These are phyloP conservation scores for Chromis chromis DNA, from an alignment of 2,797 vertebrate species.

Conservation along the genomic window DNA sequence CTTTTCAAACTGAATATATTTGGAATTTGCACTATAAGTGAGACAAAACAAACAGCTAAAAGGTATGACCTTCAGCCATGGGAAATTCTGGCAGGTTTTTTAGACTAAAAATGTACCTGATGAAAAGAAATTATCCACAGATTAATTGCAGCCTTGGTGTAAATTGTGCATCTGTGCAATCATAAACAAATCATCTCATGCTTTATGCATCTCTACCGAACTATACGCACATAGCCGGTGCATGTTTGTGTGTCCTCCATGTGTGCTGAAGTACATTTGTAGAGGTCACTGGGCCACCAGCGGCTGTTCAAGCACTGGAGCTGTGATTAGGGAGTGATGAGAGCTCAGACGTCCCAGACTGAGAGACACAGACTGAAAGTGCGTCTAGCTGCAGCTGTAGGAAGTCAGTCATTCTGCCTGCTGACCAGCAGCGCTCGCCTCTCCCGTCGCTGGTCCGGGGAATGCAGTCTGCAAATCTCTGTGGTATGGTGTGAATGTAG, in stretches of 20 bases:
- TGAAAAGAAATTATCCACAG: not conserved
- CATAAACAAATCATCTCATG: constrained; percentile 4
- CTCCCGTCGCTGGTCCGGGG: constrained; percentile 43
- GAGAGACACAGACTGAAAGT: constrained; percentile 50
- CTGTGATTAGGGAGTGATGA: constrained; percentile 69
- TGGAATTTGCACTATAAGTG: not conserved
- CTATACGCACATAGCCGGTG: not conserved
- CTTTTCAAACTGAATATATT: not conserved
- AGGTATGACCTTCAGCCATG: not conserved
- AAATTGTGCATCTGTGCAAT: constrained; percentile 6
- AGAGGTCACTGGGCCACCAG: constrained; percentile 45
- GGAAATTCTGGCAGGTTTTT: not conserved
- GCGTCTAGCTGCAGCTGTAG: constrained; percentile 77
- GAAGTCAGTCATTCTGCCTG: constrained; percentile 80
- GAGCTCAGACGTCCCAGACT: constrained; percentile 55
- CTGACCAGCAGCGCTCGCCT: constrained; percentile 63
- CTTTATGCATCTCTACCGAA: not conserved
- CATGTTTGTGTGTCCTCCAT: constrained; percentile 35
- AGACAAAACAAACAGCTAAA: not conserved
- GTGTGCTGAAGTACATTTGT: constrained; percentile 42
- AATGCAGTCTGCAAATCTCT: constrained; percentile 74
- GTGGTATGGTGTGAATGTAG: constrained; percentile 70
- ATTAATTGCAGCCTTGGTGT: constrained; percentile 7
- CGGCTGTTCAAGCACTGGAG: constrained; percentile 11
- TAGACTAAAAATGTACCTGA: not conserved